Base-by-base conservation (phyloP, 2,888 invertebrate species). In the Eretmocerus hayati region DNA sequence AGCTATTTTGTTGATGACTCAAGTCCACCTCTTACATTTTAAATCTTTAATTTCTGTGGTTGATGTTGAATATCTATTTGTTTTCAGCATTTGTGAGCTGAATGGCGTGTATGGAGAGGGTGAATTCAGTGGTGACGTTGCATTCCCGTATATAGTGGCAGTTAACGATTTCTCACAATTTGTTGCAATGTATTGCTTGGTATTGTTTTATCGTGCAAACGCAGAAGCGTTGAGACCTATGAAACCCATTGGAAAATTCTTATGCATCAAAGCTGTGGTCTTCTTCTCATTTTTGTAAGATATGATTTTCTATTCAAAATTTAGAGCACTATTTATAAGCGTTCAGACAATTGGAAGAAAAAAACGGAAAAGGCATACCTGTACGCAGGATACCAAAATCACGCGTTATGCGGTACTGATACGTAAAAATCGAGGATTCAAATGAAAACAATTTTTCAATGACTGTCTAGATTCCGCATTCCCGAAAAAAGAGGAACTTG, bases 241-340 rank as follows among this genome's bases (percentile, higher is more conserved):
- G 87, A 87, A 85, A 65, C 96, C 96, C 1, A 79, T 96, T 56
- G 89, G 91, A 39, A 96, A 96, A 74, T 95, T 96, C 75, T 76
- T 96, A 44, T 95, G 95, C 72, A 94, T 96, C 60, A 96, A 96
- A 75, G 91, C 93, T 58, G 94, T 96, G 46, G 93, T 96, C 20
- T 96, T 96, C 77, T 91, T 95, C 71, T 95, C 95, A 39, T 96
- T 96, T 75, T 95, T 95, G 95, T 95, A 81, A 87, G 90, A n/a
- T n/a, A n/a, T n/a, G n/a, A n/a, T n/a, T n/a, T n/a, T n/a, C n/a
- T n/a, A n/a, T n/a, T n/a, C 6, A 13, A 4, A 31, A 4, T 4
- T n/a, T 31, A 31, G n/a, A 6, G 15, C 3, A 6, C 6, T n/a
- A 31, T 11, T 30, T 30, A 30, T 30, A n/a, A n/a, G n/a, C n/a